Conservation (phyloP, 2,888 invertebrate genomes). For the Dryobotodes eremita region DNA sequence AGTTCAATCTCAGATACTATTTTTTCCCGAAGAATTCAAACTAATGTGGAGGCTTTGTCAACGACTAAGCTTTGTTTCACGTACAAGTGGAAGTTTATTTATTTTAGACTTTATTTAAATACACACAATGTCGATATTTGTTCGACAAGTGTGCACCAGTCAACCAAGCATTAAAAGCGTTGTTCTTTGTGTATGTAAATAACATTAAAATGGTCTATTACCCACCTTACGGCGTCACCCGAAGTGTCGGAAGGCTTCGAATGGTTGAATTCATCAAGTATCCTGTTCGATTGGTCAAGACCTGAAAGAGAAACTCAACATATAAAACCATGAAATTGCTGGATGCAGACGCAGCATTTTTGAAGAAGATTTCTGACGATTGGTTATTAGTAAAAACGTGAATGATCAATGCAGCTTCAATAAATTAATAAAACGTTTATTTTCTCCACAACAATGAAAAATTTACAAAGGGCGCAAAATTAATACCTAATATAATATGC, state of each 20-base stretch:
- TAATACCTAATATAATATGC: no score
- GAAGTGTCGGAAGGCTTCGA: slow-evolving; percentile 46
- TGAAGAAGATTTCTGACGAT: neutral
- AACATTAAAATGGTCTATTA: neutral
- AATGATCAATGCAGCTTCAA: no score
- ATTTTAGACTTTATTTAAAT: slow-evolving; percentile 4
- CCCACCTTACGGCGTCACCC: slow-evolving; percentile 53
- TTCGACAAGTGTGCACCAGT: neutral
- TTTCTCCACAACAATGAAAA: no score
- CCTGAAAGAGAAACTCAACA: slow-evolving; percentile 25
- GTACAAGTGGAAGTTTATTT: neutral
- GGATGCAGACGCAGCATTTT: neutral
- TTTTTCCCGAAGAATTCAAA: no score
- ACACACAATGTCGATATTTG: neutral
- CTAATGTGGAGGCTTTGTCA: neutral
- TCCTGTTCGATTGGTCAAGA: slow-evolving; percentile 35
- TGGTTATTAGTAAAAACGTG: neutral
- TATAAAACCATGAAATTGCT: neutral
- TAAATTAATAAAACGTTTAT: no score
- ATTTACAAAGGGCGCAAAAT: no score
- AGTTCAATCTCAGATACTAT: no score
- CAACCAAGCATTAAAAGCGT: neutral
- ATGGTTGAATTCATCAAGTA: slow-evolving; percentile 49
- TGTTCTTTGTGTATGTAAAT: neutral
- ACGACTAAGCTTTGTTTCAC: neutral